Base-by-base conservation (phyloP, 2,888 invertebrate genomes). In the Tinea semifulvella region DNA sequence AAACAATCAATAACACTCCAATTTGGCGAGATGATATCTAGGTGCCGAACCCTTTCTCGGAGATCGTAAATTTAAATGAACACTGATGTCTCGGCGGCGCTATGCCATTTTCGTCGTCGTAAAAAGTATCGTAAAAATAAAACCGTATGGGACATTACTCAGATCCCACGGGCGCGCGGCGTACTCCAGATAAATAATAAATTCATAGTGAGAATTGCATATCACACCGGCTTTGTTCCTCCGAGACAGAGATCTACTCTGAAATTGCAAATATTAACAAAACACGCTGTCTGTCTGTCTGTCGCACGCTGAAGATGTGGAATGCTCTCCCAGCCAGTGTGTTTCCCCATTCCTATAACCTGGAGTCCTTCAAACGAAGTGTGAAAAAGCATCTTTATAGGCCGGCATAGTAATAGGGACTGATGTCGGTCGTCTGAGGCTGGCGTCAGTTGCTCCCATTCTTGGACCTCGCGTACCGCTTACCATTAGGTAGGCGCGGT, bases 121-220 rank as follows among this genome's bases (percentile, higher is more conserved):
- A 45, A 45, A 45, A 45, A 45, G 45, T 45, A 40, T 45, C 45
- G 40, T 45, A 45, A 45, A 45, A 45, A 53, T 51, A 52, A 50
- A 52, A 49, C 47, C 48, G 47, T 53, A 51, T 49, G 52, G 53
- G 46, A 52, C 50, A 54, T 52, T 54, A 52, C 50, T 50, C 50
- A 43, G 43, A 49, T 47, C 47, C 46, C 48, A 26, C 46, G 45
- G 46, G 50, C 50, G 47, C 48, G 45, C 39, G 50, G 49, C 50
- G 46, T 42, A 50, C 50, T 48, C 19, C 18, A 18, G 51, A 49
- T 49, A 49, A 50, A 52, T 55, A 52, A 56, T 56, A 51, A 54
- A 55, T 55, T 53, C 57, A 54, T 53, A 52, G 56, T 52, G 50
- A 54, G 54, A 56, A 56, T 56, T 53, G 53, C 56, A 53, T 51